A percentile compares a stretch with the other conserved stretches of the same genome.
These are phyloP conservation scores for Temnothorax rugatulus DNA, from an alignment of 2,888 invertebrate species.

Conservation along the genomic window DNA sequence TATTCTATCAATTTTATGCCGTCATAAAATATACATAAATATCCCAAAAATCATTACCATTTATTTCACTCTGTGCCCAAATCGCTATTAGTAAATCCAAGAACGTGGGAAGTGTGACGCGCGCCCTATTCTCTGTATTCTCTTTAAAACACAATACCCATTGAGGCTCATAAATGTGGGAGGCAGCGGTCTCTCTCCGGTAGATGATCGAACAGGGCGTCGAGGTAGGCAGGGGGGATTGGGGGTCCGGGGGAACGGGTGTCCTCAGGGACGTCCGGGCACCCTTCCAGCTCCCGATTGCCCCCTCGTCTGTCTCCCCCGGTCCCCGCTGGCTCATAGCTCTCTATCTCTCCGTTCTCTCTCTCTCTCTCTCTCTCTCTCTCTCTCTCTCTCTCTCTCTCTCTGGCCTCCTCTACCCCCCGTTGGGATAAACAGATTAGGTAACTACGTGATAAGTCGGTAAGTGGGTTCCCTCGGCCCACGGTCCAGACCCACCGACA, in stretches of 20 bases:
- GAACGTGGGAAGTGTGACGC: conserved; percentile 40
- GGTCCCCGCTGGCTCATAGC: conserved; percentile 64
- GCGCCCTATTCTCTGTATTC: conserved; percentile 36
- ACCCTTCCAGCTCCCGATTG: conserved; percentile 79
- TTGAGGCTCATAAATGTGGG: conserved; percentile 52
- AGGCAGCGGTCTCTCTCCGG: conserved; percentile 53
- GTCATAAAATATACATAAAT: not conserved
- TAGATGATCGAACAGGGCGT: conserved; percentile 77
- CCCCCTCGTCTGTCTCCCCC: conserved; percentile 49
- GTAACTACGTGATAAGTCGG: conserved; percentile 87
- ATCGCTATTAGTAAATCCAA: not conserved
- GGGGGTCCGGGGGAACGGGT: conserved; percentile 67
- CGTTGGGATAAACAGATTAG: conserved; percentile 86
- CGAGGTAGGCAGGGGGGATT: conserved; percentile 41
- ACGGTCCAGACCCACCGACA: conserved; percentile 81
- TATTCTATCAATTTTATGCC: not conserved
- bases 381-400: conserved; percentile 49
- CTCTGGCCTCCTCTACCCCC: conserved; percentile 72
- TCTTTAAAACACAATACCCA: conserved; percentile 49
- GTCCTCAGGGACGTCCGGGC: conserved; percentile 82
- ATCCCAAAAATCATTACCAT: not conserved
- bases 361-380: conserved; percentile 34
- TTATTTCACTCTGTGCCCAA: not conserved
- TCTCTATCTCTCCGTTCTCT: conserved; percentile 50
- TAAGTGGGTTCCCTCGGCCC: conserved; percentile 86